phyloP scores from a whole-genome alignment of 1,140 invertebrate genomes.

The Bactericera cockerelli region DNA sequence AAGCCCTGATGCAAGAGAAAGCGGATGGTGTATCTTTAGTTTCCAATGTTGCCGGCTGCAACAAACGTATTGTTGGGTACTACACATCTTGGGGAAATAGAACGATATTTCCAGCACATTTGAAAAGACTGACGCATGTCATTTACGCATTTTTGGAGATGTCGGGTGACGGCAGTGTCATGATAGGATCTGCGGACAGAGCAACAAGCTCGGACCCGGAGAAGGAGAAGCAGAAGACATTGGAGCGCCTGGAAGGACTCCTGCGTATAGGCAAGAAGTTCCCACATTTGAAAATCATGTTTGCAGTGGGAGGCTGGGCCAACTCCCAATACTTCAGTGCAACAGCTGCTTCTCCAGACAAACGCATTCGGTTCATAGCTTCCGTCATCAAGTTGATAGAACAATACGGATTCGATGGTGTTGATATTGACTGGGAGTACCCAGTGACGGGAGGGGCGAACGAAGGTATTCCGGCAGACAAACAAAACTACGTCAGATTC shows the following conservation, averaged over 20 bases:
- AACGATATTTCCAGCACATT: constrained; percentile 3
- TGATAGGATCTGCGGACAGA: constrained; percentile 12
- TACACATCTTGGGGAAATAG: constrained; percentile 18
- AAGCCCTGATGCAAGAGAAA: not conserved
- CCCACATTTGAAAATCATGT: constrained; percentile 34
- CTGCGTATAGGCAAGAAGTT: constrained; percentile 7
- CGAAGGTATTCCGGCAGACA: constrained; percentile 18
- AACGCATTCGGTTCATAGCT: constrained; percentile 38
- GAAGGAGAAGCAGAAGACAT: constrained; percentile 11
- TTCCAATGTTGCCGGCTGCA: constrained; percentile 12
- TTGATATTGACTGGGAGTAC: constrained; percentile 45
- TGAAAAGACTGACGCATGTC: constrained; percentile 17
- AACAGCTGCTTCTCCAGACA: constrained; percentile 32
- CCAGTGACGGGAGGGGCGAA: constrained; percentile 29
- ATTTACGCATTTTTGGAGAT: constrained; percentile 20
- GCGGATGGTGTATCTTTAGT: constrained; percentile 1
- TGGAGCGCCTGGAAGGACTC: constrained; percentile 10
- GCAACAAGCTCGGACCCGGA: constrained; percentile 12
- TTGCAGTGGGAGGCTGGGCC: constrained; percentile 36
- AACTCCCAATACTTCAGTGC: constrained; percentile 33
- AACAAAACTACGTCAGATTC: constrained; percentile 19
- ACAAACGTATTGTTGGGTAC: constrained; percentile 19
- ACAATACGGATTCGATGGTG: constrained; percentile 40
- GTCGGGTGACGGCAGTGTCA: constrained; percentile 13
- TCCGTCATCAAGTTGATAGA: constrained; percentile 39